Conservation (phyloP, 2,888 invertebrate species). For the Drosophila helvetica region DNA sequence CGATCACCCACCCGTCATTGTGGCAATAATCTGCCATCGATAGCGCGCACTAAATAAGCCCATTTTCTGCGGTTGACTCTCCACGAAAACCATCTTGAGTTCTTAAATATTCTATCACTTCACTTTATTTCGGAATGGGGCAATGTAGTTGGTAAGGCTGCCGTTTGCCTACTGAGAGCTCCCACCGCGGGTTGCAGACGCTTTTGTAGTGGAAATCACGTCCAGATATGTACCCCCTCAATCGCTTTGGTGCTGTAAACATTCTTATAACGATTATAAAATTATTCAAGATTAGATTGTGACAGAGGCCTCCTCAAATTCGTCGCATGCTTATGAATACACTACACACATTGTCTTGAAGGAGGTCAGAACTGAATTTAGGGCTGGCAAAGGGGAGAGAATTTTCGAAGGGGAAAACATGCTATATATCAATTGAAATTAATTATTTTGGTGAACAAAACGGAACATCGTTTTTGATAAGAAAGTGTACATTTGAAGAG, state of each 20-base stretch:
- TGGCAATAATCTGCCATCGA: constrained; percentile 68
- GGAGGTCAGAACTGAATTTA: background rate
- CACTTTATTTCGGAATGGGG: background rate
- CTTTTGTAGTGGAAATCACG: constrained; percentile 61
- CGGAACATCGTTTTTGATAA: too few species aligned
- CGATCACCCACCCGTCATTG: constrained; percentile 63
- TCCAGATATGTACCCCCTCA: constrained; percentile 16
- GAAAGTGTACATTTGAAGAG: constrained; percentile 7
- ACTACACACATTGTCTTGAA: background rate
- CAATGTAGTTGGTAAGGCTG: constrained; percentile 8
- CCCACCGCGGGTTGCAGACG: constrained; percentile 13
- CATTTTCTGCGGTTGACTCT: constrained; percentile 22
- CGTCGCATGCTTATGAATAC: constrained; percentile 23
- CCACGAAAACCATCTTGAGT: constrained; percentile 49
- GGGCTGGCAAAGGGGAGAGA: too few species aligned
- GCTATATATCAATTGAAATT: background rate
- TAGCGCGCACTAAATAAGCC: constrained; percentile 57
- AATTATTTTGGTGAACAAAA: background rate
- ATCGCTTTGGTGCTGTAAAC: constrained; percentile 28
- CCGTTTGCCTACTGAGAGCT: constrained; percentile 48
- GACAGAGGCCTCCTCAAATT: constrained; percentile 10
- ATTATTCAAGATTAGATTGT: constrained; percentile 57
- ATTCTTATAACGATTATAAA: constrained; percentile 42
- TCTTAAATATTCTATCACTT: background rate
- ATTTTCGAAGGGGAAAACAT: background rate